These are phyloP conservation scores for Ptilonorhynchus violaceus DNA, from an alignment of 2,113 vertebrate species.

Conservation along the genomic window DNA sequence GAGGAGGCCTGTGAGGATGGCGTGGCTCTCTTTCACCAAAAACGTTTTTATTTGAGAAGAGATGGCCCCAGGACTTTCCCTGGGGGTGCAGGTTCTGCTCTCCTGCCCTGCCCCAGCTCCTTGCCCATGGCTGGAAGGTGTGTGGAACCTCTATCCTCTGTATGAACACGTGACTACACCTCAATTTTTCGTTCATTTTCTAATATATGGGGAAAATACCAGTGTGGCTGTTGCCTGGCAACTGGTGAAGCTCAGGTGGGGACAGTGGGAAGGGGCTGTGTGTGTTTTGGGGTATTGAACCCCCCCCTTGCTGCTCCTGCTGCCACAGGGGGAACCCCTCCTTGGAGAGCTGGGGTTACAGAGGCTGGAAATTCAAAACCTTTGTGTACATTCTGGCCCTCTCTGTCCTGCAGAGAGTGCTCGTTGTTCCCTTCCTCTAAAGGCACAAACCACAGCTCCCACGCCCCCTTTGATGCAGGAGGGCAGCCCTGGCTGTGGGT, in stretches of 20 bases:
- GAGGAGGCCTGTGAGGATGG: background rate
- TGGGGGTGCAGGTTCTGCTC: fast-evolving
- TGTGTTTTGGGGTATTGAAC: background rate
- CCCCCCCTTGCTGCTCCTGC: fast-evolving
- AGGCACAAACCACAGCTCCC: background rate
- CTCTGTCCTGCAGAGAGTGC: background rate
- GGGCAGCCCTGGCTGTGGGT: background rate
- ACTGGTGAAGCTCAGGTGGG: conserved; percentile 24
- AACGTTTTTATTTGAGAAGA: background rate
- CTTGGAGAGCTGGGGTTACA: background rate
- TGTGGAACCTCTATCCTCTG: background rate
- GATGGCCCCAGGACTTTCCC: background rate
- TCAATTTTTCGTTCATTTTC: background rate
- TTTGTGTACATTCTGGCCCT: background rate
- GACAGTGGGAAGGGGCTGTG: background rate
- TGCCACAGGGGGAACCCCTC: background rate
- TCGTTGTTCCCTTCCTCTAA: background rate
- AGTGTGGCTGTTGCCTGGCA: conserved; percentile 31
- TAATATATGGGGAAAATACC: background rate
- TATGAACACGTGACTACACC: fast-evolving
- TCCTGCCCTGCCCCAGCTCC: background rate
- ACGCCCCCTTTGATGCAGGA: background rate
- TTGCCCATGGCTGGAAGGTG: background rate
- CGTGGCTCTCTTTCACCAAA: background rate
- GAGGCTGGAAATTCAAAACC: background rate